Evolutionary conservation across 2,797 vertebrate species (phyloP).

Genomic region (Oreonectes daqikongensis): DNA sequence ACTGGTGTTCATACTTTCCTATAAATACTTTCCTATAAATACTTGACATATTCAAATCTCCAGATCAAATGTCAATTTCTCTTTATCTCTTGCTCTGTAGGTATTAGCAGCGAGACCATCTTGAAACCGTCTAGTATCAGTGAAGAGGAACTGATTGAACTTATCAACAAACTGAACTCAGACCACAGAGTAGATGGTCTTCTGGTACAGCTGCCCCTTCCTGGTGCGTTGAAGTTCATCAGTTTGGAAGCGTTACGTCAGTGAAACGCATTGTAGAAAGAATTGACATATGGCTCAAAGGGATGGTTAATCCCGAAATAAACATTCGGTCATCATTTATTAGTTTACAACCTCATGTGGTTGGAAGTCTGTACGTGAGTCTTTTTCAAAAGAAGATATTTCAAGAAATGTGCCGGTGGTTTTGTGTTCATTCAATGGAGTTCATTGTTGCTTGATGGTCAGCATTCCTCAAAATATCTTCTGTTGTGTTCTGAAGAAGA

Average conservation of each 20-base stretch:
- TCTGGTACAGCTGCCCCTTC: conserved; percentile 93
- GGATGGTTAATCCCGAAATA: no score
- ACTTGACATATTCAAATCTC: neutral
- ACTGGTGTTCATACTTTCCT: neutral
- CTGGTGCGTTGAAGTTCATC: conserved; percentile 72
- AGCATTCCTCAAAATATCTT: no score
- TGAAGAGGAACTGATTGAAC: conserved; percentile 89
- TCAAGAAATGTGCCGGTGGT: no score
- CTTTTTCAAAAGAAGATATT: no score
- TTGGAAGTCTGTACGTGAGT: no score
- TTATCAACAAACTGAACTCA: conserved; percentile 87
- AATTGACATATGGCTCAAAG: neutral
- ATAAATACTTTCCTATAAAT: neutral
- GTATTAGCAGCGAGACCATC: conserved; percentile 94
- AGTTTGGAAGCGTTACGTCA: no score
- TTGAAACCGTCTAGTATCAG: conserved; percentile 83
- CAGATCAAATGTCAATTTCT: neutral
- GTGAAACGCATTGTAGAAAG: no score
- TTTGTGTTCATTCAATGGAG: no score
- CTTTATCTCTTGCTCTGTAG: conserved; percentile 65
- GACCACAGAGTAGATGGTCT: conserved; percentile 89
- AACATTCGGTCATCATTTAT: no score
- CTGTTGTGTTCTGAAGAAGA: no score
- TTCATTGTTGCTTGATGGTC: no score
- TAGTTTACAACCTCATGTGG: no score